Evolutionary conservation across 2,113 vertebrate species (phyloP), one percentile per base, ranked within the genome.

Genomic region (Saccopteryx bilineata): DNA sequence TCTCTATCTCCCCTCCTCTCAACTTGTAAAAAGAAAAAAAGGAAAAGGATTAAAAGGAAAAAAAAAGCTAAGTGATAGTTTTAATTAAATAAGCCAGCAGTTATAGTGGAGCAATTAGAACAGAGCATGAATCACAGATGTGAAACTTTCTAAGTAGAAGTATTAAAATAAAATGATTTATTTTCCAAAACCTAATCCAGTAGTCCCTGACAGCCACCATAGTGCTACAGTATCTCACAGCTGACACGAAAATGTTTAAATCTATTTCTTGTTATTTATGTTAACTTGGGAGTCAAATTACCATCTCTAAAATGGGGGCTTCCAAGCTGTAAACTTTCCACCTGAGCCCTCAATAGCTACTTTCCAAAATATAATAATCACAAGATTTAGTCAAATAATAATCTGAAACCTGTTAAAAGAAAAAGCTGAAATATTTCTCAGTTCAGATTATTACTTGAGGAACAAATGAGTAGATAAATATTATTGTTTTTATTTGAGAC

Each of bases 231-330:
- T 63, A 28, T 76, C 66, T 91, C 80, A 58, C 7, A 82, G 24
- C 52, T 63, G 50, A 90, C 58, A 83, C 28, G 48, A 87, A 68
- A 83, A 91, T 23, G 10, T 93, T 31, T 2, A 52, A 63, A 26
- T 60, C 54, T 3, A 33, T 50, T 83, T 66, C 31, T 90, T 60
- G 61, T 56, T 52, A 71, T 58, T 81, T 74, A 80, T 58, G 28
- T 46, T 85, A 90, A 82, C 50, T n/a, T 83, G n/a, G 19, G 54
- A 87, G 58, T 83, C 89, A 83, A 90, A 79, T 63, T n/a, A 85
- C 50, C 54, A 83, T 74, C 52, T 76, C 46, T 65, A 71, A 71
- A 68, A 80, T 24, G 24, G 48, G n/a, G n/a, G 75, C 54, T 33
- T 74, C 17, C 33, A 17, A 91, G 24, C 65, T 60, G 28, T 5